Percentiles rank a stretch among this genome's conserved stretches.
Conservation (phyloP, 2,113 vertebrate species). For the Cisticola juncidis region DNA sequence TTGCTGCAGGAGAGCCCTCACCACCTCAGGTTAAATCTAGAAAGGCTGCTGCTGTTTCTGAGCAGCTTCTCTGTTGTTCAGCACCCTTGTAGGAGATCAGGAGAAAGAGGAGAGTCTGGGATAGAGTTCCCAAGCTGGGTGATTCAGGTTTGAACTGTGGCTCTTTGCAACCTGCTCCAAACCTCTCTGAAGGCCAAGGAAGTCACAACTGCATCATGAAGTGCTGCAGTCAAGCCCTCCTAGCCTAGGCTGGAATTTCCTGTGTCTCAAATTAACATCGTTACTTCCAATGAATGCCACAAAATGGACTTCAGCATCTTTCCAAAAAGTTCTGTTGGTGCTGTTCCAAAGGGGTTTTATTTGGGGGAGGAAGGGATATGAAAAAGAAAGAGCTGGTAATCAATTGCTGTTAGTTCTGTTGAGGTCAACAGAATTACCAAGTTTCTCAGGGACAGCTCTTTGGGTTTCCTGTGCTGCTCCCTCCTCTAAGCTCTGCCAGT, state of each 20-base stretch:
- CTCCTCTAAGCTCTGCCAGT: not conserved
- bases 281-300: not conserved
- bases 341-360: not conserved
- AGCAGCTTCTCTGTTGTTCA: not conserved
- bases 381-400: not conserved
- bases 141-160: not conserved
- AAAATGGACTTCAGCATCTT: not conserved
- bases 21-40: not conserved
- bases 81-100: not conserved
- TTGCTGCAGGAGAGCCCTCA: not conserved
- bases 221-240: not conserved
- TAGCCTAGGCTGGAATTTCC: not conserved
- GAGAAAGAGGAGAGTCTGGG: not conserved
- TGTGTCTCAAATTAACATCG: not conserved
- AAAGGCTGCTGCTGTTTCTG: not conserved
- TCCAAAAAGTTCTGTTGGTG: not conserved
- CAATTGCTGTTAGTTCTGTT: not conserved
- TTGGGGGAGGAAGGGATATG: rapidly evolving
- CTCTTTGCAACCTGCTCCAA: not conserved
- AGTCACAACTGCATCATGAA: not conserved
- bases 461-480: not conserved
- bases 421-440: not conserved
- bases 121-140: not conserved
- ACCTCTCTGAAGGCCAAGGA: not conserved
- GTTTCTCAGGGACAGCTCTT: not conserved